Conservation (phyloP, 2,888 invertebrate genomes). For the Coremacera marginata region DNA sequence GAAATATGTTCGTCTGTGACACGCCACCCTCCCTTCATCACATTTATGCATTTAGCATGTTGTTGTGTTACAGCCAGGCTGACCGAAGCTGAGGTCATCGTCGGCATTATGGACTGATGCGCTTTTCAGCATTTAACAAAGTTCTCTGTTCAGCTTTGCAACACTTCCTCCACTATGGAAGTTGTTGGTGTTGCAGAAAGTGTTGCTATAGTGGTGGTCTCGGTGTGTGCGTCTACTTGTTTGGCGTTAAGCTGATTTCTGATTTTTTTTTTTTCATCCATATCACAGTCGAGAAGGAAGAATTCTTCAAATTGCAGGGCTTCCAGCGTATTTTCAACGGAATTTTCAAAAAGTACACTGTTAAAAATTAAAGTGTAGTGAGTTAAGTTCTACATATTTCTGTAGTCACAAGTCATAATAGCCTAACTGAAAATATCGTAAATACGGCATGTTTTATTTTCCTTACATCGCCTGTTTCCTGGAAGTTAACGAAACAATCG, state of each 20-base stretch:
- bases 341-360: too few relatives aligned
- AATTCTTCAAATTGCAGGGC: background rate
- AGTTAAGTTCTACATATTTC: too few relatives aligned
- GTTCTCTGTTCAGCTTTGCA: background rate
- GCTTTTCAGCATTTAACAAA: background rate
- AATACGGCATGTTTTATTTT: too few relatives aligned
- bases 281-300: background rate
- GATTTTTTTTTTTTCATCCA: background rate
- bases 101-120: background rate
- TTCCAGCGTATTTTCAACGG: too few relatives aligned
- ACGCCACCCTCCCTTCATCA: background rate
- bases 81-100: conserved; percentile 15
- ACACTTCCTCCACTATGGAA: background rate
- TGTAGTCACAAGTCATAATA: too few relatives aligned
- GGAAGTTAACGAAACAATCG: too few relatives aligned
- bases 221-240: background rate
- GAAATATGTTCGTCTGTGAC: background rate
- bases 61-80: background rate
- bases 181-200: background rate
- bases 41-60: background rate
- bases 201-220: background rate
- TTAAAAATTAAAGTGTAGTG: too few relatives aligned
- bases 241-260: conserved; percentile 11
- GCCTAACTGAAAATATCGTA: too few relatives aligned
- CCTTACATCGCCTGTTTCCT: too few relatives aligned